Evolutionary conservation across 2,888 invertebrate species (phyloP).

Genomic region (Parnassius smintheus): DNA sequence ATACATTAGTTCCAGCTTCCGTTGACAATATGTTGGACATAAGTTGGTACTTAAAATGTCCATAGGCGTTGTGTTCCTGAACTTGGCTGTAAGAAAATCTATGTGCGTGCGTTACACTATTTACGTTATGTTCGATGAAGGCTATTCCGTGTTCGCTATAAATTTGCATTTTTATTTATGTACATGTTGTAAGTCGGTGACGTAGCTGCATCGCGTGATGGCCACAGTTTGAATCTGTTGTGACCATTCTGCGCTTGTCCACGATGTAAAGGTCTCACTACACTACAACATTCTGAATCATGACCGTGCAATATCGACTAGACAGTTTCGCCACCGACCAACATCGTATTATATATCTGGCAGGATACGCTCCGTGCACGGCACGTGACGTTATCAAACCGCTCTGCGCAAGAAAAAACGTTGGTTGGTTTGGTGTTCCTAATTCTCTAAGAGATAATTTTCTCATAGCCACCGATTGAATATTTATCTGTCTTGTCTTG

Average conservation of each 20-base stretch:
- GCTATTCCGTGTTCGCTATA: slow-evolving; percentile 6
- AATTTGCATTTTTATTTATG: slow-evolving; percentile 11
- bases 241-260: background rate
- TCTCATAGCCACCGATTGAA: too few species aligned
- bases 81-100: slow-evolving; percentile 42
- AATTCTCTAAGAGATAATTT: too few species aligned
- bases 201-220: slow-evolving; percentile 2
- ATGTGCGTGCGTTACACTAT: slow-evolving; percentile 38
- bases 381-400: too few species aligned
- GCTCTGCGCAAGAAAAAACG: too few species aligned
- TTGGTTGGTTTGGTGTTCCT: too few species aligned
- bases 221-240: background rate
- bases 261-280: background rate
- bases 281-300: too few species aligned
- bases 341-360: too few species aligned
- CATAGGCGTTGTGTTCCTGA: slow-evolving; percentile 46
- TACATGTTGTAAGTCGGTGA: background rate
- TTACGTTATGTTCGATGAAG: slow-evolving; percentile 30
- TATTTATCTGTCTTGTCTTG: too few species aligned
- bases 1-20: slow-evolving; percentile 31
- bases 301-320: too few species aligned
- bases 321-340: too few species aligned
- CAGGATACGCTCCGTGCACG: too few species aligned
- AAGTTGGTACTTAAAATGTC: slow-evolving; percentile 41
- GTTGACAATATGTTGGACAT: slow-evolving; percentile 36